Evolutionary conservation across 64 coral and sea anemone species (phyloP).

Genomic region (Acropora yongei): DNA sequence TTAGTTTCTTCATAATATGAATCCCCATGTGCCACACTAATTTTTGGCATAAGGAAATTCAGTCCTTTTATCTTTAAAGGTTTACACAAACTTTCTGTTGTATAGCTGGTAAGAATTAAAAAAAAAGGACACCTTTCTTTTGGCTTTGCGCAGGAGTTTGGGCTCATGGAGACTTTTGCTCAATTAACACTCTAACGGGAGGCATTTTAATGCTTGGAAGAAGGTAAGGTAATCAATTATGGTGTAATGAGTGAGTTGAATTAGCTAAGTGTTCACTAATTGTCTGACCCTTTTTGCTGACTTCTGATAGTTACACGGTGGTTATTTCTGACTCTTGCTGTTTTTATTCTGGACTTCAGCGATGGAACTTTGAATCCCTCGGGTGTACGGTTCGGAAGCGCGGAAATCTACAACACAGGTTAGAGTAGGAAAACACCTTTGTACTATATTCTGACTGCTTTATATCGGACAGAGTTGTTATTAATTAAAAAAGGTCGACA

Average conservation of each 20-base stretch:
- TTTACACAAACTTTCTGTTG: no score
- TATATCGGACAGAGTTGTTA: no score
- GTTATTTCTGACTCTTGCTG: not conserved
- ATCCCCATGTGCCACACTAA: not conserved
- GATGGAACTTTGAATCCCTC: constrained; percentile 98
- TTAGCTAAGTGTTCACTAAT: not conserved
- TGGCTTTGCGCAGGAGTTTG: constrained; percentile 71
- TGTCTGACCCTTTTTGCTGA: no score
- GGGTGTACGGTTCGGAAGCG: constrained; percentile 95
- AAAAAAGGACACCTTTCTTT: not conserved
- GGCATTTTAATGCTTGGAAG: constrained; percentile 91
- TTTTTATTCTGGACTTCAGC: constrained; percentile 29
- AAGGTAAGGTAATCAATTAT: constrained; percentile 61
- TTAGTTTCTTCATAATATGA: not conserved
- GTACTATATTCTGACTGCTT: not conserved
- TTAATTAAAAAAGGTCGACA: no score
- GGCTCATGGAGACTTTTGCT: constrained; percentile 94
- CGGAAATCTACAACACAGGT: constrained; percentile 98
- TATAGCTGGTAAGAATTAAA: no score
- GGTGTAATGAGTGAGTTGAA: not conserved
- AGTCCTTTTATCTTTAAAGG: no score
- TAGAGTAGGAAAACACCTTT: not conserved
- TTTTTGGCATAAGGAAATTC: no score
- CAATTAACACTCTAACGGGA: constrained; percentile 79
- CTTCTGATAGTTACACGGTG: no score